Percentiles rank a stretch among this genome's conserved stretches.
Conservation (phyloP, 2,113 vertebrate genomes). For the Cyprinodon tularosa region DNA sequence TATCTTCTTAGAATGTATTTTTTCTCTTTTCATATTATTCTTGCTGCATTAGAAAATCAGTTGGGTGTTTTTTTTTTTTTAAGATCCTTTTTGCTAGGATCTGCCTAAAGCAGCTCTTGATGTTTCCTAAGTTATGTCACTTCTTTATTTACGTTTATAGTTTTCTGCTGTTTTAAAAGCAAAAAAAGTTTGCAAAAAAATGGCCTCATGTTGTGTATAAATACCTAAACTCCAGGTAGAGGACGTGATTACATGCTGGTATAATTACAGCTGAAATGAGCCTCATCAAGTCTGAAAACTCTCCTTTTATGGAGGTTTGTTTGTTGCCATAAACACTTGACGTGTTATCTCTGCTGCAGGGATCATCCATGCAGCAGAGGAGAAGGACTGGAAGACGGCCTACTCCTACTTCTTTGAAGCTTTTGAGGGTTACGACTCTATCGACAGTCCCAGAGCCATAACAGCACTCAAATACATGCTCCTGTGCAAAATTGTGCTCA, state of each 20-base stretch:
- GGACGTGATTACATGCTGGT: neutral
- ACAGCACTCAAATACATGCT: constrained; percentile 99
- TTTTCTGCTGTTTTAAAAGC: neutral
- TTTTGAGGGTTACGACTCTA: constrained; percentile 97
- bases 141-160: neutral
- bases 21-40: too few species aligned
- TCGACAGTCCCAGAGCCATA: constrained; percentile 94
- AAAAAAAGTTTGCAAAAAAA: neutral
- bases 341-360: constrained; percentile 72
- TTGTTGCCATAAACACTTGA: neutral
- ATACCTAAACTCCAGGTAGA: neutral
- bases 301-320: neutral
- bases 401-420: constrained; percentile 99
- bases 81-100: neutral
- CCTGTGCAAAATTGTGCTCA: constrained; percentile 99
- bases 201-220: neutral
- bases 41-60: too few species aligned
- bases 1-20: too few species aligned
- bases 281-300: neutral
- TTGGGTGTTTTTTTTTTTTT: neutral
- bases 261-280: neutral
- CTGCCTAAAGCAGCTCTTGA: neutral
- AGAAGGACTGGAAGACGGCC: constrained; percentile 99
- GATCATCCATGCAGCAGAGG: constrained; percentile 97
- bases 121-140: neutral